Conservation (phyloP, 2,797 vertebrate species). For the Phrynocephalus vlangalii region DNA sequence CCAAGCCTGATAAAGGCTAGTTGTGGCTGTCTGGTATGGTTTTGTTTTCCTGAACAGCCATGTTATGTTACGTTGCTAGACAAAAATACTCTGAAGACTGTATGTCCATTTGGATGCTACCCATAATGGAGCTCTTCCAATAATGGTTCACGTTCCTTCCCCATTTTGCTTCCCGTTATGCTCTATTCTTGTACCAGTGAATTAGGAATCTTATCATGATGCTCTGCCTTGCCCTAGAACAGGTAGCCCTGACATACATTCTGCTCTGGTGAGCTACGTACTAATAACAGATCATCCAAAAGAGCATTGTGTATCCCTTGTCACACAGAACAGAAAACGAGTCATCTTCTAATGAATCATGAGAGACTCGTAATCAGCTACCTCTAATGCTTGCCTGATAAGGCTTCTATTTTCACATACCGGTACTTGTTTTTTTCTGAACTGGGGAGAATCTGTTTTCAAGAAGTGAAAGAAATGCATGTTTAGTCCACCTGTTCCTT, state of each 20-base stretch:
- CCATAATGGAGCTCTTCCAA: neutral
- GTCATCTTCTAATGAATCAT: neutral
- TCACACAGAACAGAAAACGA: neutral
- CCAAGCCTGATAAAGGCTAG: neutral
- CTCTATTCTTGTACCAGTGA: neutral
- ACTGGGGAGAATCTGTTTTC: neutral
- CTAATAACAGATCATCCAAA: neutral
- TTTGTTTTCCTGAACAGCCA: neutral
- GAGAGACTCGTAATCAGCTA: neutral
- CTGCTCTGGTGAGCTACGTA: neutral
- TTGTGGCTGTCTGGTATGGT: neutral
- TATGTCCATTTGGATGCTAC: constrained; percentile 4
- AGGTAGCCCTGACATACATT: neutral
- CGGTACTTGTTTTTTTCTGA: neutral
- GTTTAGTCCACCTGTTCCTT: neutral
- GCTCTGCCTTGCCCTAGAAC: neutral
- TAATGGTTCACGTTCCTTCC: neutral
- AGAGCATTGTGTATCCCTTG: neutral
- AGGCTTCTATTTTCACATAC: neutral
- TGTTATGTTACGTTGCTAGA: neutral
- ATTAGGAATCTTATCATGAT: neutral
- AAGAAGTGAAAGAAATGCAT: neutral
- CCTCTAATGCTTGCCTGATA: neutral
- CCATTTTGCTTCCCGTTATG: neutral
- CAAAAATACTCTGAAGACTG: neutral